A percentile compares a stretch with the other conserved stretches of the same genome.
These are phyloP conservation scores for Drosophila nigricruria DNA, from an alignment of 2,888 invertebrate species.

Conservation along the genomic window DNA sequence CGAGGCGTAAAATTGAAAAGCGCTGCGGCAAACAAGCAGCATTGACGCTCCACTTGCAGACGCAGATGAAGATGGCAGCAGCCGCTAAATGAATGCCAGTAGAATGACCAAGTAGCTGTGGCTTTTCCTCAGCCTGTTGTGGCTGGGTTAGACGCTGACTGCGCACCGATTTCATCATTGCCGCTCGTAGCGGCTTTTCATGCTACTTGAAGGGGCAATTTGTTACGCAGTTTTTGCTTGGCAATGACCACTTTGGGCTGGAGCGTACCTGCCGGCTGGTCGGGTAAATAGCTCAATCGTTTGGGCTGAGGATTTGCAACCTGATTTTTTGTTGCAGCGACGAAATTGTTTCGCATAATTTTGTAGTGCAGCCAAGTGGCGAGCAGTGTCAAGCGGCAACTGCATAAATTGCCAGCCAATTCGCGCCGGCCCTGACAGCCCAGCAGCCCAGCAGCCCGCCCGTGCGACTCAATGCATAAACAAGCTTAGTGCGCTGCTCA, in stretches of 20 bases:
- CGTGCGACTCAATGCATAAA: slow-evolving; percentile 52
- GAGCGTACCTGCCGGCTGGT: slow-evolving; percentile 24
- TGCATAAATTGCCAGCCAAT: slow-evolving; percentile 58
- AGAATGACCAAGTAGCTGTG: slow-evolving; percentile 55
- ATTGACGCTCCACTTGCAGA: slow-evolving; percentile 23
- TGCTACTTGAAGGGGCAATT: slow-evolving; percentile 53
- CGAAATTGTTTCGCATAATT: slow-evolving; percentile 76
- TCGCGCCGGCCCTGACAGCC: slow-evolving; percentile 4
- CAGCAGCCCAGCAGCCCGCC: no score
- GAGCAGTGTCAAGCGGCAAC: slow-evolving; percentile 70
- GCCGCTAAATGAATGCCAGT: slow-evolving; percentile 69
- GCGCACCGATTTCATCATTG: slow-evolving; percentile 22
- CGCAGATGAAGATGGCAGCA: slow-evolving; percentile 11
- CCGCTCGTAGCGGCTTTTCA: slow-evolving; percentile 14
- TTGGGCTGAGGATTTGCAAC: slow-evolving; percentile 14
- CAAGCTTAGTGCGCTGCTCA: slow-evolving; percentile 61
- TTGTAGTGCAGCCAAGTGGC: slow-evolving; percentile 70
- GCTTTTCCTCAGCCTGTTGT: no score
- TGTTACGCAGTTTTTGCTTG: slow-evolving; percentile 68
- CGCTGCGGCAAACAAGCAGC: slow-evolving; percentile 68
- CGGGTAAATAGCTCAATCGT: slow-evolving; percentile 17
- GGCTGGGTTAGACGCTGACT: slow-evolving; percentile 11
- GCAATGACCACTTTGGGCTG: slow-evolving; percentile 46
- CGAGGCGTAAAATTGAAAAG: slow-evolving; percentile 76
- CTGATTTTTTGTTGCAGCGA: slow-evolving; percentile 66